These are phyloP conservation scores for Procapra przewalskii DNA, from an alignment of 2,113 vertebrate genomes.

Conservation along the genomic window DNA sequence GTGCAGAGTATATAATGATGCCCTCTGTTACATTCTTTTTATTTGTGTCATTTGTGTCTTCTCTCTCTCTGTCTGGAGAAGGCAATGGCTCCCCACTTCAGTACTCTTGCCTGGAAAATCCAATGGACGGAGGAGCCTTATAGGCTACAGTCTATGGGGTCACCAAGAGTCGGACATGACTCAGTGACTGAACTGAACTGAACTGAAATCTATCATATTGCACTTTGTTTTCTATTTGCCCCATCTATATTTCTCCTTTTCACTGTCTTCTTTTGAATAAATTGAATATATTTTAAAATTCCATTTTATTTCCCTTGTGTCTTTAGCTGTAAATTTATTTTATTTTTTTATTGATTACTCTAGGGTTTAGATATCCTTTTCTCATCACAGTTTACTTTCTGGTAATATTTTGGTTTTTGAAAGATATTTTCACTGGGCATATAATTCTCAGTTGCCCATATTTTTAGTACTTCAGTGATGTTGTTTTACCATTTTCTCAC, in stretches of 20 bases:
- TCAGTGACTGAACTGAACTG: no score
- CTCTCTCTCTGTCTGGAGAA: neutral
- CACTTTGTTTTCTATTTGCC: neutral
- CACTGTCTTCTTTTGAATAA: neutral
- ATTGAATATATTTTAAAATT: conserved; percentile 22
- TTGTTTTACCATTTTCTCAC: neutral
- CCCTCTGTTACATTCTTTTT: neutral
- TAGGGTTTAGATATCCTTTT: neutral
- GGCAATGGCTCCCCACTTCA: no score
- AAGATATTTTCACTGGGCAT: neutral
- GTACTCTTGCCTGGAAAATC: no score
- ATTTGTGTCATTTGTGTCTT: neutral
- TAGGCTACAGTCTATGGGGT: no score
- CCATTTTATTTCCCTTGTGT: neutral
- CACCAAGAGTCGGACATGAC: no score
- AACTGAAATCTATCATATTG: neutral
- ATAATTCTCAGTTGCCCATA: neutral
- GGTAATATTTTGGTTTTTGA: conserved; percentile 10
- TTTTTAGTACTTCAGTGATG: neutral
- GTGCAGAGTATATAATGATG: neutral
- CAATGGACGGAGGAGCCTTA: no score
- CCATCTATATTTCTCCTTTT: neutral
- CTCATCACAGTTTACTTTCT: neutral
- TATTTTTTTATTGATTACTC: neutral
- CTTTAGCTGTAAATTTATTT: neutral